Evolutionary conservation across 1,140 invertebrate genomes (phyloP), one percentile per base, ranked within the genome.

Genomic region (Oryzaephilus surinamensis): DNA sequence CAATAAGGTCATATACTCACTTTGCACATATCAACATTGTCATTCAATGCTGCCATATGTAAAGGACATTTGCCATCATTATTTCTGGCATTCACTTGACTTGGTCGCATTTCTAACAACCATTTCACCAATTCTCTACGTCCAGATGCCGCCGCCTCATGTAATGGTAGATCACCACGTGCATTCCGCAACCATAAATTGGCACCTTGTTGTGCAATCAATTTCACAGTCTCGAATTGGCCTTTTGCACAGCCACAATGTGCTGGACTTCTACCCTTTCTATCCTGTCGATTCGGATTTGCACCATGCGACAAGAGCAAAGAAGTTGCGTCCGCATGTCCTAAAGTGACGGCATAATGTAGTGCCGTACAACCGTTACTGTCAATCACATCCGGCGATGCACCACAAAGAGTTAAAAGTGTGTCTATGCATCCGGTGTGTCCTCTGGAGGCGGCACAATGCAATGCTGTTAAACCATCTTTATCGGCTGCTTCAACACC

Each of bases 171-270:
- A 66, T 96, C 90, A 0, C 91, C 92, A 52, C 84, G 77, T 6
- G 87, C 81, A 57, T 96, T 98, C 38, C 82, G 71, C n/a, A 87
- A 66, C 81, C 94, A 96, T 10, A 98, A 67, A 61, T 96, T 90
- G 1, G 85, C 90, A 1, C 83, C 84, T 43, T 87, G 77, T 32
- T 81, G 77, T 8, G 74, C 74, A 50, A 89, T 65, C 52, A 87
- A 68, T 50, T 83, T 80, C 5, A 92, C 57, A 6, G 83, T 84
- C 58, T 88, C 82, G 40, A 88, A 73, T 65, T 96, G 93, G 0
- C 95, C 96, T 63, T 97, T 97, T 0, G 93, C 84, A 28, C 94
- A 93, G 4, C 92, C 95, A 58, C 93, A 94, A 51, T 79, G 76
- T 0, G 74, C 74, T 1, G 76, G 75, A 38, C 73, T 95, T 52